These are phyloP conservation scores for Vulpes vulpes DNA, from an alignment of 2,113 vertebrate species.

Conservation along the genomic window DNA sequence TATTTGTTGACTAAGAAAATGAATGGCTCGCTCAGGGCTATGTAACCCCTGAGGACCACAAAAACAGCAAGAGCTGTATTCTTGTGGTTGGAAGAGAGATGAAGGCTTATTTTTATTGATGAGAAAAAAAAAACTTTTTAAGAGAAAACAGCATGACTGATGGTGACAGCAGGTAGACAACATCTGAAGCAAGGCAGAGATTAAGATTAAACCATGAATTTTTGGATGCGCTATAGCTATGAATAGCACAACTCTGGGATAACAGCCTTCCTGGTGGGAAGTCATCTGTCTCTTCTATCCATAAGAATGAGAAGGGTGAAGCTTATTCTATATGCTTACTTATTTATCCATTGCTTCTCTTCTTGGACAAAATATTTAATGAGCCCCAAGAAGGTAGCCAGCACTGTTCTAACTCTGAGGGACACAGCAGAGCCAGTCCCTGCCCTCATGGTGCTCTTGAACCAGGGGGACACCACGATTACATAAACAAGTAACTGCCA, in stretches of 20 bases:
- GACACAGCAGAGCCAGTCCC: not conserved
- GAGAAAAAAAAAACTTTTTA: not conserved
- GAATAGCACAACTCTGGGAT: not conserved
- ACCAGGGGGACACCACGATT: not conserved
- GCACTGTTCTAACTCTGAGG: not conserved
- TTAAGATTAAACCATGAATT: not conserved
- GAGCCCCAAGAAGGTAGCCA: not conserved
- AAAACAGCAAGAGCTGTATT: not conserved
- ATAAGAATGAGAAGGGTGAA: slow-evolving; percentile 18
- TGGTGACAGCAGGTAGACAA: not conserved
- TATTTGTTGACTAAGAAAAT: slow-evolving; percentile 26
- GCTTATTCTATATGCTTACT: slow-evolving; percentile 38
- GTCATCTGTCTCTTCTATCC: not conserved
- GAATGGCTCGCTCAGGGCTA: not conserved
- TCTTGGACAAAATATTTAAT: not conserved
- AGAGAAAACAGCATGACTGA: not conserved
- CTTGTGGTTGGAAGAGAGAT: not conserved
- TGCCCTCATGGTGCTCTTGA: not conserved
- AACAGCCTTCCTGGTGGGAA: not conserved
- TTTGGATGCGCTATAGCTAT: not conserved
- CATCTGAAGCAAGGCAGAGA: slow-evolving; percentile 39
- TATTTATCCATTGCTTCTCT: slow-evolving; percentile 8
- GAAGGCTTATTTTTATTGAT: slow-evolving; percentile 2
- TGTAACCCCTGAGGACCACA: not conserved
- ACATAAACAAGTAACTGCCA: slow-evolving; percentile 7